phyloP scores from a whole-genome alignment of 2,797 vertebrate genomes.

The Falco rusticolus region DNA sequence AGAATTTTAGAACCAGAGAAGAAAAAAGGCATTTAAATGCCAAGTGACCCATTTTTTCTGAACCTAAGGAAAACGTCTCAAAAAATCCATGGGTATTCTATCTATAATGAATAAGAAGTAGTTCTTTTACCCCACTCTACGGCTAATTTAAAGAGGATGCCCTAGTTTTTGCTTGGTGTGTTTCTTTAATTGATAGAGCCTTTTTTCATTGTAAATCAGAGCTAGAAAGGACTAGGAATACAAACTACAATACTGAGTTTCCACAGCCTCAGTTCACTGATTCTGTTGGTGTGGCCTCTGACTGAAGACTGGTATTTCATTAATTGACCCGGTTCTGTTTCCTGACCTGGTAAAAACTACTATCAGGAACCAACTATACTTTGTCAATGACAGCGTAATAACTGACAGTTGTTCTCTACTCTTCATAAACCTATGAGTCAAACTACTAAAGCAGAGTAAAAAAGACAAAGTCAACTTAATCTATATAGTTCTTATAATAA shows the following conservation, averaged over 20 bases:
- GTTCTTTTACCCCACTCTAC: constrained; percentile 10
- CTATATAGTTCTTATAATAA: neutral
- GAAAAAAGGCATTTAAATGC: constrained; percentile 65
- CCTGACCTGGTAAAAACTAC: neutral
- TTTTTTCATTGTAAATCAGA: constrained; percentile 23
- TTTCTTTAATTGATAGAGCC: constrained; percentile 54
- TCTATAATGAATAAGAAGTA: constrained; percentile 56
- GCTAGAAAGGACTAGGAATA: neutral
- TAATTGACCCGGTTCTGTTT: neutral
- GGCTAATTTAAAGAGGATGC: constrained; percentile 51
- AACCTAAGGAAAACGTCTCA: constrained; percentile 46
- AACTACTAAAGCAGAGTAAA: neutral
- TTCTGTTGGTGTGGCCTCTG: neutral
- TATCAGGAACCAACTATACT: neutral
- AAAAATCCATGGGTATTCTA: constrained; percentile 53
- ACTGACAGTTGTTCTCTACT: neutral
- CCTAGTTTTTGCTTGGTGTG: constrained; percentile 52
- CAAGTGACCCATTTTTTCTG: constrained; percentile 65
- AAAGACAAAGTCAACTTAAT: neutral
- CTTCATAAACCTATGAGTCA: neutral
- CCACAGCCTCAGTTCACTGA: neutral
- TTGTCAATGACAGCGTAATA: neutral
- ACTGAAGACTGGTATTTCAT: neutral
- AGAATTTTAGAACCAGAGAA: constrained; percentile 52
- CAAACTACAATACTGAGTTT: neutral